These are phyloP conservation scores for Drosophila quadrilineata DNA, from an alignment of 1,140 invertebrate genomes.

Conservation along the genomic window DNA sequence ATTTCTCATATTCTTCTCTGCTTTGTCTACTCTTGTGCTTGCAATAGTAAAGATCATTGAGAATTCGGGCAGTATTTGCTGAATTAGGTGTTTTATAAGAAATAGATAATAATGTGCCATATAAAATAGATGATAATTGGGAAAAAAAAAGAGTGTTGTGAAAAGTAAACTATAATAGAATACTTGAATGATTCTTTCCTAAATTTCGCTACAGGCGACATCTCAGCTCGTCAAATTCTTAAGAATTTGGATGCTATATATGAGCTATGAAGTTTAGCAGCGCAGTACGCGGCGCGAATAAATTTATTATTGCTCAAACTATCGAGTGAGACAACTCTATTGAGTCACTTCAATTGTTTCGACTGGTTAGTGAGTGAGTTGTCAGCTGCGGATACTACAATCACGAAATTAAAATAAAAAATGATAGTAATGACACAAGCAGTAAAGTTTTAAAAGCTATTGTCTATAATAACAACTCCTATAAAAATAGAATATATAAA, in stretches of 20 bases:
- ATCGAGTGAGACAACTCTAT: not conserved
- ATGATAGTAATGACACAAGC: conserved; percentile 9
- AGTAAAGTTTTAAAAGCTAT: not conserved
- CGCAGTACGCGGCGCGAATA: not conserved
- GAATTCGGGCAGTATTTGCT: too few relatives aligned
- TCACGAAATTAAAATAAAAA: not conserved
- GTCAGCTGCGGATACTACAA: conserved; percentile 4
- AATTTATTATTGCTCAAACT: not conserved
- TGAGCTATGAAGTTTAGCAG: conserved; percentile 16
- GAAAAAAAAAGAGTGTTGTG: not conserved
- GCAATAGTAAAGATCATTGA: too few relatives aligned
- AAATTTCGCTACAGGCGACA: conserved; percentile 6
- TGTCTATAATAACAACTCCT: not conserved
- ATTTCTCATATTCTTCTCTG: too few relatives aligned
- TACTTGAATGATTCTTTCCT: conserved; percentile 8
- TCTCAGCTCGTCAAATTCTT: conserved; percentile 6
- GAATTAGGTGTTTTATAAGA: too few relatives aligned
- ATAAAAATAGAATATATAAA: conserved; percentile 5
- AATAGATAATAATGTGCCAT: too few relatives aligned
- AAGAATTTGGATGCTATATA: conserved; percentile 1
- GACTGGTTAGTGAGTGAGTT: not conserved
- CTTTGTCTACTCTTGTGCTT: too few relatives aligned
- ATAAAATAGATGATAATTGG: too few relatives aligned
- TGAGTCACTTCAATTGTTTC: not conserved
- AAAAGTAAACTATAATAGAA: not conserved